Conservation (phyloP, 2,888 invertebrate species). For the Drosophila bunnanda region DNA sequence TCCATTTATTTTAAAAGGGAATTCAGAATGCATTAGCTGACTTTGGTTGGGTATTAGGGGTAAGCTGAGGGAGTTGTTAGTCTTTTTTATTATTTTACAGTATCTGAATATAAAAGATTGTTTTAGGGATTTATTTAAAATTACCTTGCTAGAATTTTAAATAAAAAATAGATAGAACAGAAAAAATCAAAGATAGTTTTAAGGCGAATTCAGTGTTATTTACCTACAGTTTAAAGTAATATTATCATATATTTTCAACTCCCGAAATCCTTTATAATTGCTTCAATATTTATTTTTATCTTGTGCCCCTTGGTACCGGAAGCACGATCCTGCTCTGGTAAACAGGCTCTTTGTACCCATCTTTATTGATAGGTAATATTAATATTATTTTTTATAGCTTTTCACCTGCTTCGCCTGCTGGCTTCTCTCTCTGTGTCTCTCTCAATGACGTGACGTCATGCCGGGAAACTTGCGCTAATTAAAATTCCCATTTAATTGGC, state of each 20-base stretch:
- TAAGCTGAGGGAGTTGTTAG: background rate
- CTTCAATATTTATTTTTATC: background rate
- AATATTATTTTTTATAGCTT: constrained; percentile 31
- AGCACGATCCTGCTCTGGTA: background rate
- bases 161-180: too few relatives aligned
- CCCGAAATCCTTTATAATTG: background rate
- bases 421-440: constrained; percentile 1
- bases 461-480: constrained; percentile 75
- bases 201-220: background rate
- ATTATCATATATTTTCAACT: background rate
- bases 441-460: constrained; percentile 60
- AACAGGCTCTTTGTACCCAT: constrained; percentile 11
- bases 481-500: constrained; percentile 82
- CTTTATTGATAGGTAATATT: constrained; percentile 34
- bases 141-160: too few relatives aligned
- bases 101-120: too few relatives aligned
- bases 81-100: background rate
- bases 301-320: background rate
- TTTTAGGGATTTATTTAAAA: too few relatives aligned
- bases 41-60: background rate
- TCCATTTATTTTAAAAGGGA: constrained; percentile 1
- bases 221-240: background rate
- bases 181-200: background rate
- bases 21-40: background rate
- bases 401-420: constrained; percentile 20